These are phyloP conservation scores for Protomyctophum bolini DNA, from an alignment of 2,113 vertebrate species.

Conservation along the genomic window DNA sequence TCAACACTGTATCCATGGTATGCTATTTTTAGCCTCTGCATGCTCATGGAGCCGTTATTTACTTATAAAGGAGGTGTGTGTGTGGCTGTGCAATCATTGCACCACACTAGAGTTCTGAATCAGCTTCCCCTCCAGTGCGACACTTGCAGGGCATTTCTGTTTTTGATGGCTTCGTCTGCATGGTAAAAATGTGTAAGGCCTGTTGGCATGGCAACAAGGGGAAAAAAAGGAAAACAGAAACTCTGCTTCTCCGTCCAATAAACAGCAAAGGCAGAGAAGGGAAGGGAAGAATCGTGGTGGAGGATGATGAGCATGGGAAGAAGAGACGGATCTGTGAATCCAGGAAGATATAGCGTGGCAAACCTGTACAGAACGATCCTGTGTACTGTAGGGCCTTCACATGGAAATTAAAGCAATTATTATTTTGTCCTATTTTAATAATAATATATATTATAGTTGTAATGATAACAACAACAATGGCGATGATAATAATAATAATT, in stretches of 20 bases:
- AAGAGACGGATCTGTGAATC: not conserved
- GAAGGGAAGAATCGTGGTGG: no score
- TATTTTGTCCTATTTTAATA: not conserved
- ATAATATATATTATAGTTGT: no score
- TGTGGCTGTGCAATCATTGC: not conserved
- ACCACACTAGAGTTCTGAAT: not conserved
- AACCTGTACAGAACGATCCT: not conserved
- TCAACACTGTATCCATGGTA: no score
- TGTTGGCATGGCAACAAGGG: slow-evolving; percentile 57
- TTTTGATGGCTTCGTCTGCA: slow-evolving; percentile 16
- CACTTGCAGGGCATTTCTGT: slow-evolving; percentile 29
- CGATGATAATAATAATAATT: no score
- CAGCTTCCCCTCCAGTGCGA: slow-evolving; percentile 10
- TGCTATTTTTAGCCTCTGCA: no score
- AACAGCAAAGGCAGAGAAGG: not conserved
- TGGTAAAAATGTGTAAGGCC: slow-evolving; percentile 29
- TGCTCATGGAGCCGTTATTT: no score
- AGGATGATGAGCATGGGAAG: not conserved
- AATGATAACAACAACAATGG: no score
- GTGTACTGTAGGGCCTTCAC: slow-evolving; percentile 18
- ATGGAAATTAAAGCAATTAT: slow-evolving; percentile 11
- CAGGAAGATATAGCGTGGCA: not conserved
- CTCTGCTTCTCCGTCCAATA: not conserved
- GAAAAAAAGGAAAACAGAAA: slow-evolving; percentile 18
- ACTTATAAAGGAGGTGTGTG: not conserved